phyloP scores from a whole-genome alignment of 2,888 invertebrate species.

The Melinopterus prodromus region DNA sequence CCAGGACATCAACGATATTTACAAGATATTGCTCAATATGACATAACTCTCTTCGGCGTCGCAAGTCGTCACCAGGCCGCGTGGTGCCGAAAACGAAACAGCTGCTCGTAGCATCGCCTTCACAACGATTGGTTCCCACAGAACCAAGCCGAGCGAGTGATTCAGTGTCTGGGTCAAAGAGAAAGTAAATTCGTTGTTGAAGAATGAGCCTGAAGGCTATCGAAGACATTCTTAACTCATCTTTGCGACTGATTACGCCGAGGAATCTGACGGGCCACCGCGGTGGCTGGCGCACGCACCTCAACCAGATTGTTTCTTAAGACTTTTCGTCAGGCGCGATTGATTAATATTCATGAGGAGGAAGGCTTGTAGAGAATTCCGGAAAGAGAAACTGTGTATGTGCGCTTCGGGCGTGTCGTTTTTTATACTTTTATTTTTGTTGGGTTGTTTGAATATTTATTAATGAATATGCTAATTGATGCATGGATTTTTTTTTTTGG shows the following conservation, averaged over 20 bases:
- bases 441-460: too few relatives aligned
- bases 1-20: not conserved
- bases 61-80: not conserved
- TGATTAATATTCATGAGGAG: not conserved
- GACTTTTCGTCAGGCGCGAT: not conserved
- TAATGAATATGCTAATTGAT: too few relatives aligned
- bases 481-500: too few relatives aligned
- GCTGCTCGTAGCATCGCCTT: not conserved
- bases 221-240: conserved; percentile 45
- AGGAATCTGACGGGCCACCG: conserved; percentile 33
- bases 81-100: not conserved
- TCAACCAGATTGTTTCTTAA: not conserved
- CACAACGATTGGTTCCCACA: not conserved
- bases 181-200: conserved; percentile 46
- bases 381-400: not conserved
- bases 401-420: too few relatives aligned
- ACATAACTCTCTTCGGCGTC: not conserved
- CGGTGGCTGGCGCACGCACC: not conserved
- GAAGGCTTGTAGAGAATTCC: not conserved
- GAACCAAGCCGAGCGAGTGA: not conserved
- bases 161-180: conserved; percentile 48
- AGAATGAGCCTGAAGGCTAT: not conserved
- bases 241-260: conserved; percentile 35
- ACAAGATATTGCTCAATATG: not conserved
- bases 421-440: too few relatives aligned